Percentiles rank a stretch among this genome's conserved stretches.
phyloP scores from a whole-genome alignment of 2,888 invertebrate species.

The Nomada fucata region DNA sequence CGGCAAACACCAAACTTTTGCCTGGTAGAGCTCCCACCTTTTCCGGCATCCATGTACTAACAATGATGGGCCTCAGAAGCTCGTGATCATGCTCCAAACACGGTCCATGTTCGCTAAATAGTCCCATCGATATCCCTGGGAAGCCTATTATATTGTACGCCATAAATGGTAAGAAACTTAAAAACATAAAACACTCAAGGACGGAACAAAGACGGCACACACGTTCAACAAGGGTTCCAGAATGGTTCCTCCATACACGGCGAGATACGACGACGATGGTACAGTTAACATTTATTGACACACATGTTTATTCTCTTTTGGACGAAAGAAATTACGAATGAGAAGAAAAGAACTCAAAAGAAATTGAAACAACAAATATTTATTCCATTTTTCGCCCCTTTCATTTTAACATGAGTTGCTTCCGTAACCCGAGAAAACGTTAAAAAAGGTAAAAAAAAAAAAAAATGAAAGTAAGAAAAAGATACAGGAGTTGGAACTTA shows the following conservation, averaged over 20 bases:
- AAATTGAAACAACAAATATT: neutral
- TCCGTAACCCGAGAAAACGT: constrained; percentile 45
- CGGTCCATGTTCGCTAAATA: constrained; percentile 86
- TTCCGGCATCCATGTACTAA: constrained; percentile 95
- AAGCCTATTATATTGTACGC: constrained; percentile 84
- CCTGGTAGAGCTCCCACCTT: constrained; percentile 94
- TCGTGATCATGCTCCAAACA: constrained; percentile 96
- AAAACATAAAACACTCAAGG: constrained; percentile 77
- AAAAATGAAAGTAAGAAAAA: constrained; percentile 43
- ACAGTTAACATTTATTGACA: neutral
- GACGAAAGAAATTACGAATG: neutral
- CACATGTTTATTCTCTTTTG: neutral
- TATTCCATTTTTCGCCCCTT: neutral
- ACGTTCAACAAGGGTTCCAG: constrained; percentile 48
- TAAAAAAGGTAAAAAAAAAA: constrained; percentile 25
- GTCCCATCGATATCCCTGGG: constrained; percentile 86
- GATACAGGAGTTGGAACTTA: constrained; percentile 71
- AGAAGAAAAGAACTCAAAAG: neutral
- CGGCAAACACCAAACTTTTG: constrained; percentile 93
- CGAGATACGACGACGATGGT: constrained; percentile 2
- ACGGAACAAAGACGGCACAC: constrained; percentile 79
- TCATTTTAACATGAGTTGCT: constrained; percentile 27
- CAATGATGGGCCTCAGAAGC: constrained; percentile 92
- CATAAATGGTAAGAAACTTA: constrained; percentile 71
- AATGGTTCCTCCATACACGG: neutral